Evolutionary conservation across 2,888 invertebrate genomes (phyloP).

Genomic region (Marasmarcha lunaedactyla): DNA sequence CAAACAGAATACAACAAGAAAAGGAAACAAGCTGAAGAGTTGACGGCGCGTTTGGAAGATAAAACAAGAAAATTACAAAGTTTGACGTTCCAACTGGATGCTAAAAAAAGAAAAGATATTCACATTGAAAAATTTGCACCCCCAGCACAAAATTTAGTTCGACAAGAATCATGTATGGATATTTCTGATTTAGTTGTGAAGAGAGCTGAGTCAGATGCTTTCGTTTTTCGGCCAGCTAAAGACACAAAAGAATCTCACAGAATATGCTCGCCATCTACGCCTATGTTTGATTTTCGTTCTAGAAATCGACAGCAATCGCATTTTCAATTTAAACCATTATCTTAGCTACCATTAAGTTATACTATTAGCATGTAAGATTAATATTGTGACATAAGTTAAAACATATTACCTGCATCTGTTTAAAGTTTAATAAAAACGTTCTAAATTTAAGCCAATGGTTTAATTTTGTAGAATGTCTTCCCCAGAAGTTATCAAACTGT

Average conservation of each 20-base stretch:
- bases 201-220: conserved; percentile 38
- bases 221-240: conserved; percentile 49
- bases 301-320: conserved; percentile 28
- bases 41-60: conserved; percentile 50
- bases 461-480: conserved; percentile 88
- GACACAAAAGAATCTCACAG: conserved; percentile 34
- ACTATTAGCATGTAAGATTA: conserved; percentile 10
- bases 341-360: conserved; percentile 28
- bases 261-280: conserved; percentile 48
- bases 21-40: conserved; percentile 53
- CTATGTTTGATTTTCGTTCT: conserved; percentile 52
- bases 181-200: conserved; percentile 52
- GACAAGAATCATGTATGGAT: conserved; percentile 44
- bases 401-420: conserved; percentile 80
- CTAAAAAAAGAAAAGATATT: conserved; percentile 51
- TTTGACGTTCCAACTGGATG: conserved; percentile 51
- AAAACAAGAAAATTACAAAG: conserved; percentile 58
- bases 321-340: conserved; percentile 48
- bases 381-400: conserved; percentile 8
- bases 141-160: conserved; percentile 23
- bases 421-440: conserved; percentile 95
- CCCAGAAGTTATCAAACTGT: conserved; percentile 96
- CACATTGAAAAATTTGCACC: conserved; percentile 31
- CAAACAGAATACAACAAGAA: conserved; percentile 55
- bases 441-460: conserved; percentile 91